Evolutionary conservation across 2,113 vertebrate genomes (phyloP).

Genomic region (Mixornis gularis): DNA sequence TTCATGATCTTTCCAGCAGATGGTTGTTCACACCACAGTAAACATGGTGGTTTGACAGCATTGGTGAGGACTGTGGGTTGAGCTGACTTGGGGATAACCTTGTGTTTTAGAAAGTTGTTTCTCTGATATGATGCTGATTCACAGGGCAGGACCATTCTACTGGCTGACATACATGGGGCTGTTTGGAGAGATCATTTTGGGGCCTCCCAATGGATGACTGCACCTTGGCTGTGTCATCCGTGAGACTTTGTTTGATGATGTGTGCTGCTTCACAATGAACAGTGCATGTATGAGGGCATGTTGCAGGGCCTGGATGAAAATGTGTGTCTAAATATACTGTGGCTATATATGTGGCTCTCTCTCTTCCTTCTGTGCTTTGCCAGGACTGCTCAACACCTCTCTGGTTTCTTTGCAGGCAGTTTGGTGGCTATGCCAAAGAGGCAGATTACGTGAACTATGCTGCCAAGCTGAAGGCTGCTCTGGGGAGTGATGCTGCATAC

Average conservation of each 20-base stretch:
- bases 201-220: not conserved
- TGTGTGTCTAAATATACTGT: not conserved
- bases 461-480: constrained; percentile 74
- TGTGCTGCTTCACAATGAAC: not conserved
- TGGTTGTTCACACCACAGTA: not conserved
- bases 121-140: not conserved
- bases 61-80: not conserved
- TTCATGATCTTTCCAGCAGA: not conserved
- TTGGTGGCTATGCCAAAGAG: constrained; percentile 89
- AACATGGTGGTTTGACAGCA: not conserved
- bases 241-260: not conserved
- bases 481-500: constrained; percentile 80
- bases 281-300: not conserved
- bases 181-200: not conserved
- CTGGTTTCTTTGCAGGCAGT: constrained; percentile 74
- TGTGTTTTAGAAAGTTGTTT: not conserved
- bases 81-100: not conserved
- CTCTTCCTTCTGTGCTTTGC: not conserved
- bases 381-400: not conserved
- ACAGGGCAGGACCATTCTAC: not conserved
- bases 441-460: constrained; percentile 78
- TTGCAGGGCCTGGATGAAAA: not conserved
- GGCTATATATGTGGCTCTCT: not conserved
- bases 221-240: not conserved
- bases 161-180: not conserved